These are phyloP conservation scores for Monopterus albus DNA, from an alignment of 2,113 vertebrate genomes.

Conservation along the genomic window DNA sequence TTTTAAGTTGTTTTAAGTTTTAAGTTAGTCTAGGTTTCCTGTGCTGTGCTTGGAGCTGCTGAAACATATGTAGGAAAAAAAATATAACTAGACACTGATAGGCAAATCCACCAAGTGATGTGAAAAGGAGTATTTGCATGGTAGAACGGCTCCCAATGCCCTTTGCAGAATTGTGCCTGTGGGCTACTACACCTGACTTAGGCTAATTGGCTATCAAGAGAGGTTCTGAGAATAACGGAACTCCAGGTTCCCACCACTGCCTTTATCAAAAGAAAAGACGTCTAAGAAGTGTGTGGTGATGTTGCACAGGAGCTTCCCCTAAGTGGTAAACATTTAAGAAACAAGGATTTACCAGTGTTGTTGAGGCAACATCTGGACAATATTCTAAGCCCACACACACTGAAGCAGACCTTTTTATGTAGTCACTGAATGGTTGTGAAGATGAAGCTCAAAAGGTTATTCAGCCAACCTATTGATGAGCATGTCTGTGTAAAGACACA, in stretches of 20 bases:
- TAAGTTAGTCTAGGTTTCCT: constrained; percentile 3
- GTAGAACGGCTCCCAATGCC: constrained; percentile 40
- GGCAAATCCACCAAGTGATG: constrained; percentile 50
- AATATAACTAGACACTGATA: constrained; percentile 48
- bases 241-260: constrained; percentile 51
- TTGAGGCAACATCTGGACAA: constrained; percentile 33
- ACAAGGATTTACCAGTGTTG: constrained; percentile 16
- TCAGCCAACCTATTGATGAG: constrained; percentile 64
- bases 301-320: not conserved
- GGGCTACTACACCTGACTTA: constrained; percentile 51
- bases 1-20: constrained; percentile 45
- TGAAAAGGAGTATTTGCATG: constrained; percentile 61
- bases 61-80: constrained; percentile 39
- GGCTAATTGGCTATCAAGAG: constrained; percentile 74
- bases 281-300: not conserved
- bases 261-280: not conserved
- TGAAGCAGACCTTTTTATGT: constrained; percentile 50
- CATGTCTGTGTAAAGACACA: constrained; percentile 60
- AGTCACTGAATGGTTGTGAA: constrained; percentile 50
- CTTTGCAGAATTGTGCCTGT: constrained; percentile 56
- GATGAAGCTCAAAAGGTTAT: constrained; percentile 54
- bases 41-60: not conserved
- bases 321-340: constrained; percentile 6
- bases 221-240: constrained; percentile 56
- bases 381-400: constrained; percentile 58